These are phyloP conservation scores for Tipula confusa DNA, from an alignment of 2,888 invertebrate species.

Conservation along the genomic window DNA sequence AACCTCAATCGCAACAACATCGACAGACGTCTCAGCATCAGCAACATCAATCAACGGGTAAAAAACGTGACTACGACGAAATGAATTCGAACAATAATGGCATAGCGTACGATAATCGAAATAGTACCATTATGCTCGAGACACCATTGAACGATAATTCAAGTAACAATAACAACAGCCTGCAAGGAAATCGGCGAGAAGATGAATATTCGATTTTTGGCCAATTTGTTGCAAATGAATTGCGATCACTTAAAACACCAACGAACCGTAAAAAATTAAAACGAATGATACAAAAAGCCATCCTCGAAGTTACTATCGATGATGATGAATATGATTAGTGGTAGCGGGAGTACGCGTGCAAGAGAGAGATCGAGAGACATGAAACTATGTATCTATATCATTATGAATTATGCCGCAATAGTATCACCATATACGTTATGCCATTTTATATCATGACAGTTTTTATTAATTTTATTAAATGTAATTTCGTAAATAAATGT, in stretches of 20 bases:
- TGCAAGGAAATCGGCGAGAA: background rate
- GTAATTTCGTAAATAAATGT: background rate
- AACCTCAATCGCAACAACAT: background rate
- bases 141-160: background rate
- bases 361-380: background rate
- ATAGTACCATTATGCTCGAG: background rate
- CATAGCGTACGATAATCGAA: background rate
- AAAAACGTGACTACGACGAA: background rate
- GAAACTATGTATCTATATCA: background rate
- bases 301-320: background rate
- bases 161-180: background rate
- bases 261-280: conserved; percentile 13
- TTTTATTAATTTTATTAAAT: background rate
- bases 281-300: conserved; percentile 7
- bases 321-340: conserved; percentile 3
- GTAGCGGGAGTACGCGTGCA: background rate
- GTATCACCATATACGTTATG: background rate
- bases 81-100: background rate
- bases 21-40: background rate
- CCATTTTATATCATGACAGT: conserved; percentile 5
- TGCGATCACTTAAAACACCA: background rate
- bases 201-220: conserved; percentile 26
- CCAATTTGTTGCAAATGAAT: conserved; percentile 13
- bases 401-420: background rate
- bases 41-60: background rate